phyloP scores from a whole-genome alignment of 2,797 vertebrate species.

The Scarus forsteni region DNA sequence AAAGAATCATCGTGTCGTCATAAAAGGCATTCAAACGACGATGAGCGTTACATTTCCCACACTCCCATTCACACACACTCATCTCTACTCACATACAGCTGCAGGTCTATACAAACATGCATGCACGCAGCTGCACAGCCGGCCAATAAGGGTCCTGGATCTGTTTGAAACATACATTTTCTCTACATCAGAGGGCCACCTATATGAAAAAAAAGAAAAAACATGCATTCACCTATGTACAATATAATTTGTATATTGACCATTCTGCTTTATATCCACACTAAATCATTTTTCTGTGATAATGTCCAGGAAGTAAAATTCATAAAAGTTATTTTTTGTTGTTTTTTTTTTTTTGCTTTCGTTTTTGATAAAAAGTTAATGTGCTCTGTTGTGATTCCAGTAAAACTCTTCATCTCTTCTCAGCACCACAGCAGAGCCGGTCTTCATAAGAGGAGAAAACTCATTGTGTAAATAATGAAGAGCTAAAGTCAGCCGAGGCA shows the following conservation, averaged over 20 bases:
- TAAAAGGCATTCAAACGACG: slow-evolving; percentile 41
- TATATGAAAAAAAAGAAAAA: slow-evolving; percentile 40
- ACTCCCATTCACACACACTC: slow-evolving; percentile 37
- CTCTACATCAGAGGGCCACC: slow-evolving; percentile 51
- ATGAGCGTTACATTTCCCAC: slow-evolving; percentile 38
- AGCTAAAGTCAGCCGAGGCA: slow-evolving; percentile 43
- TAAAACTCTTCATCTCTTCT: slow-evolving; percentile 41
- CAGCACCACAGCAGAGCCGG: slow-evolving; percentile 62
- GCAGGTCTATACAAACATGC: slow-evolving; percentile 49
- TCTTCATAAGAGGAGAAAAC: slow-evolving; percentile 50
- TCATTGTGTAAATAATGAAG: slow-evolving; percentile 55
- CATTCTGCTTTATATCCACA: slow-evolving; percentile 47
- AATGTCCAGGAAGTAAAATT: slow-evolving; percentile 72
- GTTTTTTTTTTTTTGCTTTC: slow-evolving; percentile 42
- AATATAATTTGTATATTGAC: slow-evolving; percentile 71
- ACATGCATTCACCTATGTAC: slow-evolving; percentile 81
- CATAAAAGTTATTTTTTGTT: slow-evolving; percentile 45
- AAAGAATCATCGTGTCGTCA: slow-evolving; percentile 7
- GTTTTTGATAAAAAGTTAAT: slow-evolving; percentile 72
- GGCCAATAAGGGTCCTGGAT: slow-evolving; percentile 47
- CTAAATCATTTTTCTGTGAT: slow-evolving; percentile 48
- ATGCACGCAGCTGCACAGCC: slow-evolving; percentile 58
- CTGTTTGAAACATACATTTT: slow-evolving; percentile 51
- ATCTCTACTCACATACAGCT: slow-evolving; percentile 42
- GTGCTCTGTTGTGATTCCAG: slow-evolving; percentile 65